phyloP scores from a whole-genome alignment of 2,113 vertebrate genomes.

The Sinosuthora webbiana region DNA sequence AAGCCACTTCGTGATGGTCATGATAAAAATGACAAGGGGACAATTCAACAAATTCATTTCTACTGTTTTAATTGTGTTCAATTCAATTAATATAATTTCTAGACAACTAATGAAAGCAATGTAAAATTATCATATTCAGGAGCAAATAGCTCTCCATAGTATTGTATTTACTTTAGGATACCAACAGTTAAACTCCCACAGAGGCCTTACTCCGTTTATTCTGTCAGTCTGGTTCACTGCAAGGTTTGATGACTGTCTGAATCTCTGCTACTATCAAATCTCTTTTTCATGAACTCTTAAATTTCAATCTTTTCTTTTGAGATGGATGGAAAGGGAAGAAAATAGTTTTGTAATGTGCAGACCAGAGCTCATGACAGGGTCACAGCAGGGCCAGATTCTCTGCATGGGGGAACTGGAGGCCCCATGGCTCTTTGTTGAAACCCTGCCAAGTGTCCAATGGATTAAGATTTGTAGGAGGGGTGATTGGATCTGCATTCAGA shows the following conservation, averaged over 20 bases:
- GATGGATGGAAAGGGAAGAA: neutral
- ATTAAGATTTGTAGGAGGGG: constrained; percentile 33
- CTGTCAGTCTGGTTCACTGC: neutral
- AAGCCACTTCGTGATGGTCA: neutral
- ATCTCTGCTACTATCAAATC: neutral
- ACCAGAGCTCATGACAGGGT: constrained; percentile 6
- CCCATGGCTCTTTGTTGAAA: constrained; percentile 42
- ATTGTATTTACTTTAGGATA: neutral
- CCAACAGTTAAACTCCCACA: neutral
- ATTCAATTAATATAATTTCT: neutral
- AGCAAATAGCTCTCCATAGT: neutral
- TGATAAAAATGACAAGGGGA: neutral
- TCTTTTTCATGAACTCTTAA: neutral
- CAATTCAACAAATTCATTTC: neutral
- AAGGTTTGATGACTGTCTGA: neutral
- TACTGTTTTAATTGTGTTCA: neutral
- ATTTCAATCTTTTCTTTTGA: neutral
- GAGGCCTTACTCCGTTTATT: neutral
- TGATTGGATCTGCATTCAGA: neutral
- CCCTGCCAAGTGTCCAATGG: constrained; percentile 35
- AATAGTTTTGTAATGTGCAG: neutral
- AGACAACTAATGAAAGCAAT: neutral
- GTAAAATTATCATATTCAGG: neutral
- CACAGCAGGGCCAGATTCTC: constrained; percentile 29
- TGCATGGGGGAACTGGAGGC: constrained; percentile 7